Base-by-base conservation (phyloP, 2,113 vertebrate genomes). In the Cisticola juncidis region DNA sequence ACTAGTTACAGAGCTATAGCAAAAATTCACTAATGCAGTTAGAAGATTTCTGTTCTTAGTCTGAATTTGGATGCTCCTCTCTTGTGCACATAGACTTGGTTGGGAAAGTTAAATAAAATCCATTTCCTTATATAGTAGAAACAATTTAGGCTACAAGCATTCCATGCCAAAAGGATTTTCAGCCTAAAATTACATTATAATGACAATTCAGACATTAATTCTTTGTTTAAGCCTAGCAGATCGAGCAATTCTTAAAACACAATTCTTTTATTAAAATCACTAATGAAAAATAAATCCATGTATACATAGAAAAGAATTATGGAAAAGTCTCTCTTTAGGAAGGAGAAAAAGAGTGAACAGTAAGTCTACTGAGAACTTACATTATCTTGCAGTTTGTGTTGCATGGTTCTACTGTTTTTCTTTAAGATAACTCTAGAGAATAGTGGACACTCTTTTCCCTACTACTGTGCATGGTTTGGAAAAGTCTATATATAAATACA, bases 81-180 rank as follows among this genome's bases (percentile, higher is more conserved):
- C 71, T 86, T 50, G 9, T 36, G 38, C 24, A 70, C 25, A 81
- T 18, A 92, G 62, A 78, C 19, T 2, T 78, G 33, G 60, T 22
- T 86, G 51, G 68, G 68, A 62, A 86, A 90, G 74, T 94, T 62
- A 90, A 93, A 90, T 88, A 88, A 90, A 94, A 96, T 78, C 56
- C 7, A 38, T 81, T 77, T 83, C 90, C 96, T 95, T 95, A 92
- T 88, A 93, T 91, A 86, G 94, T 33, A 94, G 72, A 95, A 94
- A 96, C 29, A 12, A 93, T 95, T 92, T 83, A 86, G 68, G 29
- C 76, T 83, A 68, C 64, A 93, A 74, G 51, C 24, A 74, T 58
- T 66, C 53, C 72, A 86, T 78, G 84, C 62, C 68, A 93, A 62
- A 94, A 76, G 14, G 56, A 62, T 68, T 94, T 94, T 91, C 51